Percentiles rank a stretch among this genome's conserved stretches.
Evolutionary conservation across 23 tunicate genomes (phyloP).

Genomic region (Ascidia mentula): DNA sequence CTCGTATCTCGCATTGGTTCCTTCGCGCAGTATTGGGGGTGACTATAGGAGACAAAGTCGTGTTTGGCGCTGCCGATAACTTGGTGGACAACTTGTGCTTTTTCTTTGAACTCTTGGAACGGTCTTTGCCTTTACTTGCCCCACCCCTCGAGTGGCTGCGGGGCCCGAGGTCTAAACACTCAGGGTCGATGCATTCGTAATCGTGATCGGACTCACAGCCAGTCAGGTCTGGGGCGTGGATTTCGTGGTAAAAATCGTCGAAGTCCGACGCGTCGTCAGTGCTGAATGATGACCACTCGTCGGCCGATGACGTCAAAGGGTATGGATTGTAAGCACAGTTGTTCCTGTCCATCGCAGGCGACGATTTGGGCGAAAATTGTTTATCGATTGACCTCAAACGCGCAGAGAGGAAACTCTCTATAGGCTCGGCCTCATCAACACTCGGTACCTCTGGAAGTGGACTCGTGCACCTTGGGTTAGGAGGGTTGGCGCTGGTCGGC

Average conservation of each 20-base stretch:
- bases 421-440: neutral
- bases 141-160: neutral
- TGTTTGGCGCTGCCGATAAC: too few species aligned
- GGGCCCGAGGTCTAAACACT: neutral
- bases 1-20: neutral
- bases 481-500: slow-evolving; percentile 3
- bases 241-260: slow-evolving; percentile 10
- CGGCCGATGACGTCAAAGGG: slow-evolving; percentile 2
- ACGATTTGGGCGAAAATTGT: neutral
- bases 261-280: neutral
- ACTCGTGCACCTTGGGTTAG: neutral
- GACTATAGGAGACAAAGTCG: neutral
- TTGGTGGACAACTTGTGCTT: neutral
- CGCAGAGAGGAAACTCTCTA: slow-evolving; percentile 11
- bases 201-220: slow-evolving; percentile 14
- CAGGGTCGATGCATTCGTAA: slow-evolving; percentile 9
- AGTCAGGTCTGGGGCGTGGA: neutral
- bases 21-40: neutral
- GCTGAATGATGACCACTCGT: slow-evolving; percentile 1
- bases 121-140: neutral
- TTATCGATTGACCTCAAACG: neutral
- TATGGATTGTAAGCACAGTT: neutral
- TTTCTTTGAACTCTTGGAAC: neutral
- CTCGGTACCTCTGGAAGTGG: neutral
- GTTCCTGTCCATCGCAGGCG: neutral